Evolutionary conservation across 2,888 invertebrate species (phyloP).

Genomic region (Pediacus dermestoides): DNA sequence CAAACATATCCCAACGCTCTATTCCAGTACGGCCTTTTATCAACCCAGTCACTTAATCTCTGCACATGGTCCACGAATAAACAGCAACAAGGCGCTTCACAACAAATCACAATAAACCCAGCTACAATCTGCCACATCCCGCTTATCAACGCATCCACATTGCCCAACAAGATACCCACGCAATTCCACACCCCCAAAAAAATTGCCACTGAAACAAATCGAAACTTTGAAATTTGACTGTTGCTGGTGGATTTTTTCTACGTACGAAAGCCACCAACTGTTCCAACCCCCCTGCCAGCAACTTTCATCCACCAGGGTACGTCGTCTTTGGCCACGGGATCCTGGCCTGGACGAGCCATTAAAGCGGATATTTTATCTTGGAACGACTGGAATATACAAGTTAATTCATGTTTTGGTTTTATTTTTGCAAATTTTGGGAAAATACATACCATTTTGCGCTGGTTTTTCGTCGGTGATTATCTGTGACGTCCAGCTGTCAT

Average conservation of each 20-base stretch:
- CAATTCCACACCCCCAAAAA: slow-evolving; percentile 77
- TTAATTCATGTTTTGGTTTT: background rate
- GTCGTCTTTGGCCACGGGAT: slow-evolving; percentile 74
- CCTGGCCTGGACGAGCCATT: slow-evolving; percentile 78
- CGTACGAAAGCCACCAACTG: slow-evolving; percentile 80
- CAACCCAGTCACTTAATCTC: slow-evolving; percentile 76
- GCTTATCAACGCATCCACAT: slow-evolving; percentile 66
- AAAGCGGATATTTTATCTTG: slow-evolving; percentile 75
- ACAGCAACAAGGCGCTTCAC: slow-evolving; percentile 97
- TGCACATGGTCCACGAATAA: slow-evolving; percentile 94
- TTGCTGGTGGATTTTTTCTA: too few species aligned
- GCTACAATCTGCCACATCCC: slow-evolving; percentile 86
- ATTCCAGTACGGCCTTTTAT: slow-evolving; percentile 83
- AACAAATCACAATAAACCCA: slow-evolving; percentile 81
- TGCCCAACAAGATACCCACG: slow-evolving; percentile 60
- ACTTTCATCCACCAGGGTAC: slow-evolving; percentile 89
- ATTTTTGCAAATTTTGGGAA: background rate
- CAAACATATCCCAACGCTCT: slow-evolving; percentile 79
- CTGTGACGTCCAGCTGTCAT: too few species aligned
- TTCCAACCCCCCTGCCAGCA: slow-evolving; percentile 77
- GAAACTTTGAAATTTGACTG: slow-evolving; percentile 3
- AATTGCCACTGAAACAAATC: slow-evolving; percentile 70
- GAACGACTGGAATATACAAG: slow-evolving; percentile 59
- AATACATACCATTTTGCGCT: background rate
- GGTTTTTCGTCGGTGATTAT: too few species aligned